A percentile compares a stretch with the other conserved stretches of the same genome.
Conservation (phyloP, 2,797 vertebrate genomes). For the Brotula barbata region DNA sequence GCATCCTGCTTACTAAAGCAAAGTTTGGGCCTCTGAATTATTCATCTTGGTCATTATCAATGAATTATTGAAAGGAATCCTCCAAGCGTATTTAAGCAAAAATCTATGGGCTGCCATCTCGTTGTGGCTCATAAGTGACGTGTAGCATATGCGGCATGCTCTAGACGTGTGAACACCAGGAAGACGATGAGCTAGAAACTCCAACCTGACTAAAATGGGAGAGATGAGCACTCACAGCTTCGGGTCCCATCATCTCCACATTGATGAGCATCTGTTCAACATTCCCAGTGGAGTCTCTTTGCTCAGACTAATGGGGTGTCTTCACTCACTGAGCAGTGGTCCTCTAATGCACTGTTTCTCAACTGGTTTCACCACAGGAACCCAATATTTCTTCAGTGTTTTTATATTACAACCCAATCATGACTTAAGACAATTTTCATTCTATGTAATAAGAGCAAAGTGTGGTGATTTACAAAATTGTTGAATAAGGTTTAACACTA, state of each 20-base stretch:
- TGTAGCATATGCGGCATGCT: constrained; percentile 56
- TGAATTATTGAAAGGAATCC: constrained; percentile 84
- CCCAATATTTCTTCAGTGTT: constrained; percentile 40
- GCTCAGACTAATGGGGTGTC: constrained; percentile 52
- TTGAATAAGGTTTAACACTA: no score
- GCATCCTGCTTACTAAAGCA: constrained; percentile 82
- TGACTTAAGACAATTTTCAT: constrained; percentile 9
- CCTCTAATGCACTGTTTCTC: constrained; percentile 23
- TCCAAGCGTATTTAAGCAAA: constrained; percentile 82
- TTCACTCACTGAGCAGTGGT: not conserved
- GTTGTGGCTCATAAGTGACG: constrained; percentile 77
- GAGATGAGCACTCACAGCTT: constrained; percentile 61
- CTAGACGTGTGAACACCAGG: constrained; percentile 68
- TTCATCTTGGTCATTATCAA: constrained; percentile 85
- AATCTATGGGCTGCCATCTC: constrained; percentile 81
- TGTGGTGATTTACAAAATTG: no score
- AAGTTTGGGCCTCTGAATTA: constrained; percentile 81
- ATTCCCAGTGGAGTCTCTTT: constrained; percentile 62
- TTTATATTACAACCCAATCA: constrained; percentile 27
- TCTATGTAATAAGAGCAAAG: no score
- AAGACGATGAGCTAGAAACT: constrained; percentile 54
- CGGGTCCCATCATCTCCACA: constrained; percentile 64
- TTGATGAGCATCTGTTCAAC: constrained; percentile 68
- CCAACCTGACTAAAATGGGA: constrained; percentile 35
- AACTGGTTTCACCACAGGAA: constrained; percentile 22